Evolutionary conservation across 2,888 invertebrate genomes (phyloP).

Genomic region (Hypomecis atomaria): DNA sequence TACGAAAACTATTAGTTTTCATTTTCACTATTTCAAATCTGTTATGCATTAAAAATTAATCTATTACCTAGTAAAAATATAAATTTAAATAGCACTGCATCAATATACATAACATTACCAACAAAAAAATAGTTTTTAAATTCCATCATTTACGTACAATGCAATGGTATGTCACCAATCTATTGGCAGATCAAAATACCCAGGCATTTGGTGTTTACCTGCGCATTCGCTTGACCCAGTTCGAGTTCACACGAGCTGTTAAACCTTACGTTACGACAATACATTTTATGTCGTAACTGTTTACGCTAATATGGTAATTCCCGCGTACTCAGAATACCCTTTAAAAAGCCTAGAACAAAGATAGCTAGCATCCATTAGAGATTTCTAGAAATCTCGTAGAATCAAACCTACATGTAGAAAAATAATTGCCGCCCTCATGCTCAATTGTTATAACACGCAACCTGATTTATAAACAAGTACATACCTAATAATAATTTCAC

Average conservation of each 20-base stretch:
- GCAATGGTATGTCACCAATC: neutral
- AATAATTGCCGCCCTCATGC: too few species aligned
- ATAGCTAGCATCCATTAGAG: neutral
- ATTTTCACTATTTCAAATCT: too few species aligned
- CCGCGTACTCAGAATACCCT: slow-evolving; percentile 16
- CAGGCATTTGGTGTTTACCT: neutral
- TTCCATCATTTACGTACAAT: neutral
- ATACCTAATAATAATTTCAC: too few species aligned
- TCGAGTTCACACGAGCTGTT: slow-evolving; percentile 12
- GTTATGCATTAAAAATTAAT: too few species aligned
- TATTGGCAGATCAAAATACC: neutral
- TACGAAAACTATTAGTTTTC: too few species aligned
- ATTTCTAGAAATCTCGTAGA: neutral
- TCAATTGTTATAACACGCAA: too few species aligned
- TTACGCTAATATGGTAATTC: slow-evolving; percentile 20
- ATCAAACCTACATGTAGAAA: too few species aligned
- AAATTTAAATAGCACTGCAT: too few species aligned
- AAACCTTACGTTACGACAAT: neutral
- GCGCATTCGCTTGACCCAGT: slow-evolving; percentile 13
- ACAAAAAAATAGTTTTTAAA: too few species aligned
- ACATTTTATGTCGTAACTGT: slow-evolving; percentile 15
- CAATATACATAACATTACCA: too few species aligned
- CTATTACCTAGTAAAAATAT: too few species aligned
- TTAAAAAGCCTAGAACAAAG: neutral
- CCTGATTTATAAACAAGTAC: too few species aligned